Base-by-base conservation (phyloP, 2,113 vertebrate genomes). In the Globicephala melas region DNA sequence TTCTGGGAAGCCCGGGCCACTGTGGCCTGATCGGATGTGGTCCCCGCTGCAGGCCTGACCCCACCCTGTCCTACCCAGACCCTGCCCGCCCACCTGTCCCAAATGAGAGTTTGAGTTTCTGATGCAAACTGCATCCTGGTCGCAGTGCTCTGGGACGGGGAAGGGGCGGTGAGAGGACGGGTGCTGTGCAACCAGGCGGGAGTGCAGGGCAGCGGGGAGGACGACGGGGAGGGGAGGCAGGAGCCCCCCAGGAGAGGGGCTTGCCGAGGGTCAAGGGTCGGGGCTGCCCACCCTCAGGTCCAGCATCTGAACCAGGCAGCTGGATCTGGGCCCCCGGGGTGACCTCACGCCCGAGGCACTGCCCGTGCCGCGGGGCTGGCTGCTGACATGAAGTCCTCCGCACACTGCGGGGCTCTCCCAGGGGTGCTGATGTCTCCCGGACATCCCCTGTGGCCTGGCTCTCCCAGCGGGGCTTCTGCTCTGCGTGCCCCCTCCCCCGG, bases 351-450 rank as follows among this genome's bases (percentile, higher is more conserved):
- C 25, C 0, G 17, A 4, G 33, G 36, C 7, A 3, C 4, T 31
- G 0, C 3, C 58, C 0, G 0, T 1, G 36, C 17, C 7, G 15
- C 3, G 15, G 5, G 58, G 11, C 13, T 36, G 67, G 13, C 67
- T 15, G 71, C 55, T 13, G 41, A 55, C 31, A 4, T 6, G 8
- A 36, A 33, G 50, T 21, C 88, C 71, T 33, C 5, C 2, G 10
- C 26, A 20, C 5, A 0, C 23, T 12, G 6, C 18, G 62, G 33
- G 26, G 4, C 13, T 36, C 33, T 38, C 20, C 38, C 8, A 3
- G 5, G 76, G 41, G 8, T 25, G n/a, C 80, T 14, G 13, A 38
- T 0, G 15, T 36, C 41, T 26, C 47, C 20, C 12, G 8, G 31
- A 23, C 31, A 14, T 13, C 65, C n/a, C 36, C 21, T 20, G 5